Conservation (phyloP, 2,113 vertebrate species). For the Istiophorus platypterus region DNA sequence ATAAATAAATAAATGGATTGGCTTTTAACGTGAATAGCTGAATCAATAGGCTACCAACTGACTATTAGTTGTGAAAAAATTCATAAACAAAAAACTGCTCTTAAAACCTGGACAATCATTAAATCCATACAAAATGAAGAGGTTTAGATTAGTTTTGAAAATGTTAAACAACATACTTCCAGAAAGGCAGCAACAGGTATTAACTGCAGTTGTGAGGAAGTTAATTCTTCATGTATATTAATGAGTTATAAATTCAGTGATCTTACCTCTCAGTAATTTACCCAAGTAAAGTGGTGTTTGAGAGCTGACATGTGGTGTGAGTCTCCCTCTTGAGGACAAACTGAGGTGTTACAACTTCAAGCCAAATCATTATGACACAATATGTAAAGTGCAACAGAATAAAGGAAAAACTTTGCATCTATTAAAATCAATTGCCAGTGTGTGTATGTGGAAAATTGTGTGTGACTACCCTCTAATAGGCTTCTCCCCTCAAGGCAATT, state of each 20-base stretch:
- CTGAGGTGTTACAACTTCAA: conserved; percentile 33
- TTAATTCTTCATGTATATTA: background rate
- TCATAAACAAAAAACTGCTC: conserved; percentile 16
- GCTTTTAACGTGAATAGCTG: conserved; percentile 40
- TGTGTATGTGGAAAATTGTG: background rate
- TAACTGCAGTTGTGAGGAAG: background rate
- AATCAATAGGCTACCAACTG: conserved; percentile 52
- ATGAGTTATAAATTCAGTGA: background rate
- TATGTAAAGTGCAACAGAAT: background rate
- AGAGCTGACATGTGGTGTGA: conserved; percentile 48
- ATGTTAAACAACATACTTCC: background rate
- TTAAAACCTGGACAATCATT: conserved; percentile 8
- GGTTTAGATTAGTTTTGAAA: background rate
- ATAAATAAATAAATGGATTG: conserved; percentile 64
- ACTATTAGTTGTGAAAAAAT: conserved; percentile 28
- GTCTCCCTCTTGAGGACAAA: conserved; percentile 71
- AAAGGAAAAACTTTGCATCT: background rate
- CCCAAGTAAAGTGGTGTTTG: background rate
- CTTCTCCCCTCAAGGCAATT: conserved; percentile 1
- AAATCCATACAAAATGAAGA: background rate
- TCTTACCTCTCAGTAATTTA: background rate
- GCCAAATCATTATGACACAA: background rate
- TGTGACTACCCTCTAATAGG: conserved; percentile 40
- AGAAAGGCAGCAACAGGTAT: background rate
- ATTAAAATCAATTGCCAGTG: background rate